Percentiles rank a stretch among this genome's conserved stretches.
Conservation (phyloP, 2,888 invertebrate species). For the Dioctria rufipes region DNA sequence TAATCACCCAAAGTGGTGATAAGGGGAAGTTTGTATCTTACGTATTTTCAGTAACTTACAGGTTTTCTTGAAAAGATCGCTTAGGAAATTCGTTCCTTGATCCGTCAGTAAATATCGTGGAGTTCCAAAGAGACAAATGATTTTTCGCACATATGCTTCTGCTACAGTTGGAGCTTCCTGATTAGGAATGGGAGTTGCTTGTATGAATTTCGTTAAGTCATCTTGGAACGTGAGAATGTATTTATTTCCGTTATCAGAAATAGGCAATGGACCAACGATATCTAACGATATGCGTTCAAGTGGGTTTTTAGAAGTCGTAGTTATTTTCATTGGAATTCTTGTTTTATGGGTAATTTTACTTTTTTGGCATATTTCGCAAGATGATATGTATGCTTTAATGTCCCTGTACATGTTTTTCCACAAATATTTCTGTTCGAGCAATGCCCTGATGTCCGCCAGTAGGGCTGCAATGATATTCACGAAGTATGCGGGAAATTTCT, state of each 20-base stretch:
- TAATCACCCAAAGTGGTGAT: too few species aligned
- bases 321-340: conserved; percentile 51
- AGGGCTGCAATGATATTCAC: conserved; percentile 22
- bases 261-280: conserved; percentile 63
- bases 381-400: conserved; percentile 27
- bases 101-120: background rate
- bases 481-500: background rate
- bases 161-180: conserved; percentile 65
- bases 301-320: conserved; percentile 15
- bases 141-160: conserved; percentile 29
- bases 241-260: conserved; percentile 60
- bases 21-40: too few species aligned
- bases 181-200: conserved; percentile 62
- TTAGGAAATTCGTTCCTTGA: too few species aligned
- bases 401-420: conserved; percentile 53
- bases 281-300: conserved; percentile 58
- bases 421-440: background rate
- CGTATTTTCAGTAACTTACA: too few species aligned
- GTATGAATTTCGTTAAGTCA: conserved; percentile 62
- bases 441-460: background rate
- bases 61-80: too few species aligned
- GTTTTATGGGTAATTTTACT: conserved; percentile 24
- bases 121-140: background rate
- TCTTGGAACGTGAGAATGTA: conserved; percentile 63
- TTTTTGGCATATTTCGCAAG: conserved; percentile 36